Conservation (phyloP, 2,888 invertebrate species). For the Ligdia adustata region DNA sequence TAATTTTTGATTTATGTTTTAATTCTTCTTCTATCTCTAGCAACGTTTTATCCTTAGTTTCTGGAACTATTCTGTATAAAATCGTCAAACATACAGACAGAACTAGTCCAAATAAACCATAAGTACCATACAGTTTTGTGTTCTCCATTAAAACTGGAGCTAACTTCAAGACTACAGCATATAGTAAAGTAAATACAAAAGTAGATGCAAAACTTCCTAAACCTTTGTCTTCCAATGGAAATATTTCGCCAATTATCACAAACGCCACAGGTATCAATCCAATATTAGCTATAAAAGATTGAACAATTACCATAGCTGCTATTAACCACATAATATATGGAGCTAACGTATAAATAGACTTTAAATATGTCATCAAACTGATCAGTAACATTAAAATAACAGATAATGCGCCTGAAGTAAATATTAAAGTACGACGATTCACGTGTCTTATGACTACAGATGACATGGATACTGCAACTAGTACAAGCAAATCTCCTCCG, state of each 20-base stretch:
- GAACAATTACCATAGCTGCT: conserved; percentile 43
- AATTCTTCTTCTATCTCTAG: conserved; percentile 53
- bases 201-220: conserved; percentile 43
- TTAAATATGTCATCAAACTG: conserved; percentile 40
- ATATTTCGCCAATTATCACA: conserved; percentile 48
- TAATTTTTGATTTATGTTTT: no score
- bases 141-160: conserved; percentile 48
- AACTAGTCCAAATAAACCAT: conserved; percentile 41
- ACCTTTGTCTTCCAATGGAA: conserved; percentile 53
- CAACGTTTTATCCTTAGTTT: conserved; percentile 54
- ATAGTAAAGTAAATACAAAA: conserved; percentile 44
- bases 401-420: conserved; percentile 39
- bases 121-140: conserved; percentile 45
- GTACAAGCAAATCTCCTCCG: conserved; percentile 43
- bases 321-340: conserved; percentile 38
- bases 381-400: conserved; percentile 43
- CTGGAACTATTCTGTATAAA: conserved; percentile 47
- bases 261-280: conserved; percentile 47
- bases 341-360: conserved; percentile 26
- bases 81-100: conserved; percentile 40
- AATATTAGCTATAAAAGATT: conserved; percentile 42
- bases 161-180: conserved; percentile 43
- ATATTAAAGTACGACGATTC: conserved; percentile 48
- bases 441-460: conserved; percentile 39
- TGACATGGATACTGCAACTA: conserved; percentile 42